Base-by-base conservation (phyloP, 2,888 invertebrate genomes). In the Aphidius colemani region DNA sequence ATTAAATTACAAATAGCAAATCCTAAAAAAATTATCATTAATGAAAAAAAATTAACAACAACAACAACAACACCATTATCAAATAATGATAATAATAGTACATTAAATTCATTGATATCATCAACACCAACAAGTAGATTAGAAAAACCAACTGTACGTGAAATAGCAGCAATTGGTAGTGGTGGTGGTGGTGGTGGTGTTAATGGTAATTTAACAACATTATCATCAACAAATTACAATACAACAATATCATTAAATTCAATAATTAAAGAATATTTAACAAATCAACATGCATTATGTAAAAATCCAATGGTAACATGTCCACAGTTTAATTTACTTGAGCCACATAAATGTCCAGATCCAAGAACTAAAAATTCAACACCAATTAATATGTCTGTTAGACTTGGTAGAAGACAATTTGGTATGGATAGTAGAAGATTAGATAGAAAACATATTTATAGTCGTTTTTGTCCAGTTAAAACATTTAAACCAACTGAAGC, bases 271-370 rank as follows among this genome's bases (percentile, higher is more conserved):
- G 97, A 98, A 83, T 98, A 98, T 84, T 86, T 98, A 60, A 92
- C 96, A 73, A 96, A 96, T 84, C 98, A 99, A 83, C 99, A 99
- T 84, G 92, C 97, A n/a, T 85, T 95, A 7, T 99, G 99, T 85
- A 94, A 94, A 84, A 96, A 98, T 83, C 99, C 99, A 0, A 96
- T 99, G 85, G 93, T 94, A 44, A 97, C 96, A 0, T 98, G 98
- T 83, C 98, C 98, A 0, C 95, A 95, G 78, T 98, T 98, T 79
- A 95, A 96, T 81, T 85, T 98, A 46, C 94, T 96, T 77, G 88
- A 89, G 70, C 97, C 97, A 0, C 98, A 99, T 85, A 93, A 95
- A 76, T 99, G 98, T 83, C 98, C 98, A 1, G 95, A 95, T 83
- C 92, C 93, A 0, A 88, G 89, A 74, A 88, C 89, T 59, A 86